Conservation (phyloP, 2,113 vertebrate genomes). For the Castor canadensis region DNA sequence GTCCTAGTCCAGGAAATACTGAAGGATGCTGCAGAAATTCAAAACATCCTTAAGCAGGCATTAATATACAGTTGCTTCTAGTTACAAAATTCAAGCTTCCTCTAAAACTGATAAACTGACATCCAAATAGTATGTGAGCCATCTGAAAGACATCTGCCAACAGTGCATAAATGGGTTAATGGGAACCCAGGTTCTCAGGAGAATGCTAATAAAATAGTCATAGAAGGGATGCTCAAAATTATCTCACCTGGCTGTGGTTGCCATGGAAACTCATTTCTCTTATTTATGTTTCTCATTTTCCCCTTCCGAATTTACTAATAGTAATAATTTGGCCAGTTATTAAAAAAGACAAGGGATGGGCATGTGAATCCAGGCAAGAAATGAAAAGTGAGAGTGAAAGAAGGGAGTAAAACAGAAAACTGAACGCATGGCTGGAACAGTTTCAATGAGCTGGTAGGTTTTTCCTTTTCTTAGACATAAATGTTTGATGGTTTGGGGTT, state of each 20-base stretch:
- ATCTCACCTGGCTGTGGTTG: conserved; percentile 42
- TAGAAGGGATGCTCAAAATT: conserved; percentile 25
- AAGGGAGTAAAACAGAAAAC: conserved; percentile 50
- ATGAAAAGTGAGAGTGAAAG: conserved; percentile 46
- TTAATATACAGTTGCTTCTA: background rate
- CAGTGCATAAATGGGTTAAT: conserved; percentile 27
- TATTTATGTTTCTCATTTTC: conserved; percentile 49
- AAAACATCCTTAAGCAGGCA: background rate
- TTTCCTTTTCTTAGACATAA: background rate
- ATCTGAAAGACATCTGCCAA: background rate
- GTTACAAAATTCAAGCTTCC: background rate
- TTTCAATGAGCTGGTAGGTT: conserved; percentile 28
- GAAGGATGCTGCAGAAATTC: background rate
- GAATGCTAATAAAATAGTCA: conserved; percentile 46
- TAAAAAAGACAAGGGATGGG: conserved; percentile 23
- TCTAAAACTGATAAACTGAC: background rate
- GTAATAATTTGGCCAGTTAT: conserved; percentile 53
- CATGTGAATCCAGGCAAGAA: conserved; percentile 74
- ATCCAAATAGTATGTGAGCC: background rate
- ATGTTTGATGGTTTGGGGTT: background rate
- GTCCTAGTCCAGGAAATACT: background rate
- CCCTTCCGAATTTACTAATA: conserved; percentile 54
- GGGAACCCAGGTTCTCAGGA: conserved; percentile 17
- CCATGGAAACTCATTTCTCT: conserved; percentile 57
- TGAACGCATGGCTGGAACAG: background rate